Percentiles rank a stretch among this genome's conserved stretches.
Conservation (phyloP, 2,113 vertebrate species). For the Pyxicephalus adspersus region DNA sequence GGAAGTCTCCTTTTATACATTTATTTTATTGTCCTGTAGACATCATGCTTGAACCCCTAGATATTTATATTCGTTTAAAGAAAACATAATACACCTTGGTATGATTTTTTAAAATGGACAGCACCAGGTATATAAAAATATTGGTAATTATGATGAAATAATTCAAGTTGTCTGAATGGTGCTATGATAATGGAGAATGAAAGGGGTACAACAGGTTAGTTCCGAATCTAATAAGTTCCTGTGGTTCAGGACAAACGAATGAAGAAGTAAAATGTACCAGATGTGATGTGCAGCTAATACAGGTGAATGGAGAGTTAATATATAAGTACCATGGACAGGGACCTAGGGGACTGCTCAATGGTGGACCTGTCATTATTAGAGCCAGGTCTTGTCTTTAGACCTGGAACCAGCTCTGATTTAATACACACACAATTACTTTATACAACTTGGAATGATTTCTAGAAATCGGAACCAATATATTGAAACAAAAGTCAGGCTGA, state of each 20-base stretch:
- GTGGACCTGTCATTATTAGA: too few species aligned
- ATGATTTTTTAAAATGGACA: background rate
- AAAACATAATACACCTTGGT: background rate
- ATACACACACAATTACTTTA: too few species aligned
- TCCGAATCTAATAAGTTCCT: background rate
- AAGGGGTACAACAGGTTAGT: background rate
- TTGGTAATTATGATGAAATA: background rate
- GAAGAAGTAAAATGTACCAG: background rate
- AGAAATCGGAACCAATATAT: too few species aligned
- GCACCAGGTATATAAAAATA: background rate
- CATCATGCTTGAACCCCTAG: background rate
- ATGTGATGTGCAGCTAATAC: background rate
- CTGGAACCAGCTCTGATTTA: too few species aligned
- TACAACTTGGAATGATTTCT: too few species aligned
- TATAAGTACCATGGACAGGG: background rate
- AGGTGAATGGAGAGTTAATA: background rate
- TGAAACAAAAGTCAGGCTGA: too few species aligned
- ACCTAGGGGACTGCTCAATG: background rate
- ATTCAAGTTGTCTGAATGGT: background rate
- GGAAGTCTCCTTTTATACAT: background rate
- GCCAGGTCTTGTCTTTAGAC: too few species aligned
- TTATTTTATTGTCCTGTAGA: background rate
- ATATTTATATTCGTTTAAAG: constrained; percentile 33
- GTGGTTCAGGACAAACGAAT: constrained; percentile 4
- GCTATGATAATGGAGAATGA: background rate